Evolutionary conservation across 2,797 vertebrate genomes (phyloP), one percentile per base, ranked within the genome.

Genomic region (Oryzias dopingdopingensis): DNA sequence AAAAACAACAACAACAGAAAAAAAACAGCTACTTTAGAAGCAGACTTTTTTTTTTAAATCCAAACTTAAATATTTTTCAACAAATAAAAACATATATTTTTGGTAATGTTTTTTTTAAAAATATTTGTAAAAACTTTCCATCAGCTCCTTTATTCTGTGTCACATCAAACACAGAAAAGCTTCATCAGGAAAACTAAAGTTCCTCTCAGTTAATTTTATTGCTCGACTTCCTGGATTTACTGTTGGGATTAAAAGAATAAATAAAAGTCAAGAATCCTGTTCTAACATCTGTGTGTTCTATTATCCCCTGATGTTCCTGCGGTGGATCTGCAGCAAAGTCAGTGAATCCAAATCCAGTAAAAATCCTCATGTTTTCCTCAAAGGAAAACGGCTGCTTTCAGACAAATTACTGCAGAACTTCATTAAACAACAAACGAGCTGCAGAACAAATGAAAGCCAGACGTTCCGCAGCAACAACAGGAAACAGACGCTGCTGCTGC

Each of bases 361-460:
- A 0, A 15, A 64, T 59, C 37, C 63, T 55, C 32, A 62, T 32
- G 56, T 8, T 49, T 42, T 49, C 67, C 72, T 67, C 42, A 62
- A 47, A 65, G 29, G 52, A 6, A 6, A 4, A 0, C 13, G 0
- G 3, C 54, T 58, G 71, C 42, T 63, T 71, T 45, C 42, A 14
- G 14, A 79, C 70, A 73, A 86, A 84, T 82, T 58, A 32, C 57
- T 52, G 60, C 51, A 0, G 4, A 32, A 54, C 23, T 48, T 60
- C 42, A 75, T 79, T 59, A 71, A 15, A 78, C 63, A 70, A 69
- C 52, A 23, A 52, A 26, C 22, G 6, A 74, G 57, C 46, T 42
- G 51, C 49, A 68, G 59, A 59, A 44, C 26, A 14, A 65, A 72
- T 70, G 29, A 69, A 61, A 55, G 0, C 44, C 78, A 73, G 61